Evolutionary conservation across 2,888 invertebrate genomes (phyloP).

Genomic region (Machimus rusticus): DNA sequence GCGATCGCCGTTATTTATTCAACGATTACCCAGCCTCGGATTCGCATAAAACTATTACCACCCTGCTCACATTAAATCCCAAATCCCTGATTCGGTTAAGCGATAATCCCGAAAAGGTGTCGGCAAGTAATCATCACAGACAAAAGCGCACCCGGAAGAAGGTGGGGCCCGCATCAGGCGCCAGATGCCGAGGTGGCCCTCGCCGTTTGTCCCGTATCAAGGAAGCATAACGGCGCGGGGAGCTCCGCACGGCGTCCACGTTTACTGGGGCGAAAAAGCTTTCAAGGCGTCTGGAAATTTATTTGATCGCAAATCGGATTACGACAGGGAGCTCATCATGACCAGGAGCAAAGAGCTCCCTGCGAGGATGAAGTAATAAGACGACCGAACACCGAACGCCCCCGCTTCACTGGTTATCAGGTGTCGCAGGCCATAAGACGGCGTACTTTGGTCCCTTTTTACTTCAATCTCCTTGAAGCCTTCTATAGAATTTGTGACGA

Average conservation of each 20-base stretch:
- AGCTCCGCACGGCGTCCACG: not conserved
- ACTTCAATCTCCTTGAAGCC: not conserved
- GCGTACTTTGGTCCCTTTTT: not conserved
- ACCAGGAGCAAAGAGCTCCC: not conserved
- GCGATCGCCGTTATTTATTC: not conserved
- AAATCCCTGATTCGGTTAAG: not conserved
- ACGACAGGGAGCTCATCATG: not conserved
- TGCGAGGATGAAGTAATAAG: not conserved
- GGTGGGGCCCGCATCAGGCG: not conserved
- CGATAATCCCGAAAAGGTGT: constrained; percentile 12
- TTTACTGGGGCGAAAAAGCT: not conserved
- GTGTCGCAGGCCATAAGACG: not conserved
- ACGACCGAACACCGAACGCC: not conserved
- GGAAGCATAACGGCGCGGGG: not conserved
- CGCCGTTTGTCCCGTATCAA: not conserved
- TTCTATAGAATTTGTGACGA: not conserved
- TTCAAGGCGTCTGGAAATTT: constrained; percentile 4
- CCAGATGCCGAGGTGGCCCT: not conserved
- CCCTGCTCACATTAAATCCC: not conserved
- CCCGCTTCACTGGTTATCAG: not conserved
- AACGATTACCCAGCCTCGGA: not conserved
- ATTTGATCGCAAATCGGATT: constrained; percentile 22
- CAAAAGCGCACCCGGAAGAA: not conserved
- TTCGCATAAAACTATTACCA: not conserved
- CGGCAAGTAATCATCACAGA: constrained; percentile 3